Evolutionary conservation across 1,140 invertebrate genomes (phyloP), one percentile per base, ranked within the genome.

Genomic region (Lethrus apterus): DNA sequence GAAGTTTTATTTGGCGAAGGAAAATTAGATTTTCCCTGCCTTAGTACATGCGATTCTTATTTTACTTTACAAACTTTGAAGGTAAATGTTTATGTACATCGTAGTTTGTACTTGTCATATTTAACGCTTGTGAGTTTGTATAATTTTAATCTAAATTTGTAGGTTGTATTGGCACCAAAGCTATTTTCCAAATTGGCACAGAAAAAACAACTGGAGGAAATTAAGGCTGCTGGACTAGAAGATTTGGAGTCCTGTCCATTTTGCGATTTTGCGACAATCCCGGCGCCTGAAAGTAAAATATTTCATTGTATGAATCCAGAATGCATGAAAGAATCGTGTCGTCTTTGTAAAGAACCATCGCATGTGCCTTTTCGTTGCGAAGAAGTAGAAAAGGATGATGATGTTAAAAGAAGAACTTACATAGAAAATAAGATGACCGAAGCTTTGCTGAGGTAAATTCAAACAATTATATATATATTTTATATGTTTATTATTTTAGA

Each of bases 341-440:
- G 78, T 68, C 72, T 49, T 2, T 83, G 80, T 52, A 72, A 76
- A 46, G 72, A 80, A 57, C 64, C 71, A 10, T 79, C 78, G 50
- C 81, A 84, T 63, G 59, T 83, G n/a, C 81, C 81, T 19, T 57
- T 75, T 3, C 64, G 68, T 21, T 84, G 81, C 56, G 69, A 78
- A 38, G 80, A 83, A 66, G 68, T 77, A 2, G 73, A 77, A 45
- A 78, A 78, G 44, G 61, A 71, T 48, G 70, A 74, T 18, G 73
- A 77, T 54, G 71, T 70, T 10, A 65, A 70, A 52, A 71, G 72
- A 31, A 66, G 78, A 13, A 76, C 70, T 15, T 74, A 68, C 48
- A 73, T 84, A 20, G 82, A 84, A 59, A 75, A 79, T 50, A 72
- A 74, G 58, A 79, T 84, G 72, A 77, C 80, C 2, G 74, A 80